Evolutionary conservation across 2,888 invertebrate genomes (phyloP), one percentile per base, ranked within the genome.

Genomic region (Drosophila prostipennis): DNA sequence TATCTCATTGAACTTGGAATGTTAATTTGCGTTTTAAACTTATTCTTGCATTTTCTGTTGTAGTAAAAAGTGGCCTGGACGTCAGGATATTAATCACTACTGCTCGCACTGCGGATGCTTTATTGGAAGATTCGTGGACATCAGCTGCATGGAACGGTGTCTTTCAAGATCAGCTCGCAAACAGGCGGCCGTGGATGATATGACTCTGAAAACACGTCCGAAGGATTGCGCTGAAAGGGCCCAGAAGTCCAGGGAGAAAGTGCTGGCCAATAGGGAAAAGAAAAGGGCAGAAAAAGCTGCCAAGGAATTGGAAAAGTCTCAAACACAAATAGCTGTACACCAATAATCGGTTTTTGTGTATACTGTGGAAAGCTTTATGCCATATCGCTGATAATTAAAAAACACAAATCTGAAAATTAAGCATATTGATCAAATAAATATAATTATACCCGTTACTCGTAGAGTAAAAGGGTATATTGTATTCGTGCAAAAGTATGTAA

Each of bases 71-170:
- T 90, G 90, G 80, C 42, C 65, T 0, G 78, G 83, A 2, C 89
- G 90, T 3, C 68, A 72, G 34, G 91, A 91, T 16, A 88, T 87
- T 48, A 91, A 91, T 74, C 91, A 91, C 42, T 91, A 91, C 48
- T 91, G 91, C 45, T 68, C 76, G 0, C 80, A 89, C 36, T 91
- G 91, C 46, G 91, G 91, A 29, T 91, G 91, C 56, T 91, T 74
- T 32, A 89, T 91, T 68, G 91, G 91, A 2, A 84, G 91, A 3
- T 79, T 77, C 67, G 78, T 89, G 26, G 61, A 80, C 13, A 34
- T 89, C 1, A 56, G 65, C 39, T 87, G 81, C 55, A 79, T 77
- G 7, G 85, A 91, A 29, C 79, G 89, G 2, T 91, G 86, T 29
- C 53, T 89, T 7, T 89, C 91, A 5, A 67, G 70, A 16, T 69